phyloP scores from a whole-genome alignment of 2,888 invertebrate species.

The Megastigmus dorsalis region DNA sequence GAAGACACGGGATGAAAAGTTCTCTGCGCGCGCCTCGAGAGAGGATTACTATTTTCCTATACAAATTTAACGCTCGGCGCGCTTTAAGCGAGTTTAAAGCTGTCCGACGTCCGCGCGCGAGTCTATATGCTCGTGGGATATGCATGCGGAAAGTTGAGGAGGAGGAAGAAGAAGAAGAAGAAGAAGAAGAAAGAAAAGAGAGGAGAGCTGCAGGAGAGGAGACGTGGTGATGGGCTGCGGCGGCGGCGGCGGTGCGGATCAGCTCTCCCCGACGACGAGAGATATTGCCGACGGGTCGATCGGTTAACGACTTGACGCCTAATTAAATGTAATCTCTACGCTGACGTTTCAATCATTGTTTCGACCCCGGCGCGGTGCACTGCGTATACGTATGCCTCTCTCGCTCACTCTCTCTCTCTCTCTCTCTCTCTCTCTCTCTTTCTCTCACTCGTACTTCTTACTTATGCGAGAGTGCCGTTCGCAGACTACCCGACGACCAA shows the following conservation, averaged over 20 bases:
- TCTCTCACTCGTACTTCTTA: no score
- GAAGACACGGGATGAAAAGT: slow-evolving; percentile 8
- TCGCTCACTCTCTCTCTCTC: no score
- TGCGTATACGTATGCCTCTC: background rate
- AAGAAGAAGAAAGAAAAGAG: background rate
- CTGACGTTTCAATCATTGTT: slow-evolving; percentile 60
- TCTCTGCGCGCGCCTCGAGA: background rate
- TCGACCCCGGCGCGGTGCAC: slow-evolving; percentile 49
- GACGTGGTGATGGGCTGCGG: slow-evolving; percentile 31
- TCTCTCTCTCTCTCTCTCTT: no score
- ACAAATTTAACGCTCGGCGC: slow-evolving; percentile 27
- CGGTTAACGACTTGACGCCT: slow-evolving; percentile 59
- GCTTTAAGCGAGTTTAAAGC: slow-evolving; percentile 18
- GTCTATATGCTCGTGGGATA: no score
- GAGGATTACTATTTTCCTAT: slow-evolving; percentile 25
- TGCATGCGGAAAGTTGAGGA: background rate
- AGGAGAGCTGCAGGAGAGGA: background rate
- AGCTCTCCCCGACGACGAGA: slow-evolving; percentile 49
- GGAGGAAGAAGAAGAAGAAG: no score
- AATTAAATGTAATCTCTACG: slow-evolving; percentile 60
- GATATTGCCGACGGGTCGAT: slow-evolving; percentile 57
- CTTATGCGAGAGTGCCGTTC: no score
- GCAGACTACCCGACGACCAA: no score
- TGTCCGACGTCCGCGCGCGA: slow-evolving; percentile 38
- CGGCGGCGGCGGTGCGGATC: slow-evolving; percentile 54